A percentile compares a stretch with the other conserved stretches of the same genome.
These are phyloP conservation scores for Picathartes gymnocephalus DNA, from an alignment of 2,113 vertebrate genomes.

Conservation along the genomic window DNA sequence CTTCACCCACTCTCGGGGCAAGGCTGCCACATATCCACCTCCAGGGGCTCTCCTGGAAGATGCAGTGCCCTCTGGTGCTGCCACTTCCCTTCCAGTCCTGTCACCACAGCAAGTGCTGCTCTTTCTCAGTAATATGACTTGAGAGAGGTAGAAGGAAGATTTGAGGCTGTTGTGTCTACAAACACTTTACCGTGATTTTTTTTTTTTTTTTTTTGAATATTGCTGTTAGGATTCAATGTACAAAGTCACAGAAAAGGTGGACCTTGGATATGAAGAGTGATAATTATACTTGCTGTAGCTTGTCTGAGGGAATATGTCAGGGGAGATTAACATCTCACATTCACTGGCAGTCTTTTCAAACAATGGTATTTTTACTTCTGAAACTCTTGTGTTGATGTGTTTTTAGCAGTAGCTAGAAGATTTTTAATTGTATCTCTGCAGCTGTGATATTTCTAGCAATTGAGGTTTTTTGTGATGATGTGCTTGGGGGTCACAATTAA, in stretches of 20 bases:
- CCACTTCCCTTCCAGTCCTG: not conserved
- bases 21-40: not conserved
- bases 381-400: not conserved
- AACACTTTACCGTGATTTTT: not conserved
- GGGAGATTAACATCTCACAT: not conserved
- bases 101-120: not conserved
- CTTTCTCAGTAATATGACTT: not conserved
- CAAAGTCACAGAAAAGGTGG: not conserved
- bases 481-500: not conserved
- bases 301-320: not conserved
- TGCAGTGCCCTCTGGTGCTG: not conserved
- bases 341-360: not conserved
- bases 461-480: not conserved
- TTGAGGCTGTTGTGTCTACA: not conserved
- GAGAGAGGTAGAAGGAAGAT: not conserved
- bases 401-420: not conserved
- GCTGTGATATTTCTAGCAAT: not conserved
- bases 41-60: not conserved
- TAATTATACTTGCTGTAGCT: not conserved
- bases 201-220: not conserved
- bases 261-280: not conserved
- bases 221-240: not conserved
- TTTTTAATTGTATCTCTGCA: not conserved
- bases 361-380: not conserved
- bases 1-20: not conserved